Base-by-base conservation (phyloP, 2,888 invertebrate species). In the Hirtodrosophila trivittata region DNA sequence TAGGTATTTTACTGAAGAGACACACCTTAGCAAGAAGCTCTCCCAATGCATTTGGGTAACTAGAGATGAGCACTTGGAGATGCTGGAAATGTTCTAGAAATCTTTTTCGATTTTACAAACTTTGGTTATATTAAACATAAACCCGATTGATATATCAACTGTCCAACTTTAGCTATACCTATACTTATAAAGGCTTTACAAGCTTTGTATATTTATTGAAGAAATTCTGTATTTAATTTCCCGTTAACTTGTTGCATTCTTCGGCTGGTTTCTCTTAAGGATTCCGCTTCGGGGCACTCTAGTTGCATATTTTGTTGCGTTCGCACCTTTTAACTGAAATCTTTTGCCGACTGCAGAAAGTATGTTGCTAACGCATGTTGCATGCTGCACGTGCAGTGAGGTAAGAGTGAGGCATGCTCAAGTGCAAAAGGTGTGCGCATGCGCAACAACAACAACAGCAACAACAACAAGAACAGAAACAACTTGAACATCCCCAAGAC, bases 391-490 rank as follows among this genome's bases (percentile, higher is more conserved):
- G 50, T 42, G 39, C 39, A 33, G 12, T 35, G 35, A 16, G 16
- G 32, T 28, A 25, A 50, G 8, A 9, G 33, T 9, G 12, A 33
- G 33, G 28, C 28, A 28, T 72, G 62, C 73, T 72, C 75, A 60
- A 83, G 80, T 77, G 83, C 75, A 66, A 83, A 77, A 83, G 81
- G 76, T 76, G 85, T 69, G 65, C 70, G 75, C 78, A 82, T 66
- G 75, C 75, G 82, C 78, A 82, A 57, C 57, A 75, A 52, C 54
- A 63, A 45, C 62, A 60, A 51, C 50, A 46, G 25, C 43, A 58
- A 43, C 32, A 50, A 28, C 30, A 42, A 38, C 9, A 65, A 32
- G 47, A 66, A 59, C 58, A 52, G 16, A 32, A 62, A 65, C 46
- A 66, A 54, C 52, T 56, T 52, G 46, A 64, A 63, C 50, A 63